Evolutionary conservation across 2,113 vertebrate genomes (phyloP), one percentile per base, ranked within the genome.

Genomic region (Argyrosomus japonicus): DNA sequence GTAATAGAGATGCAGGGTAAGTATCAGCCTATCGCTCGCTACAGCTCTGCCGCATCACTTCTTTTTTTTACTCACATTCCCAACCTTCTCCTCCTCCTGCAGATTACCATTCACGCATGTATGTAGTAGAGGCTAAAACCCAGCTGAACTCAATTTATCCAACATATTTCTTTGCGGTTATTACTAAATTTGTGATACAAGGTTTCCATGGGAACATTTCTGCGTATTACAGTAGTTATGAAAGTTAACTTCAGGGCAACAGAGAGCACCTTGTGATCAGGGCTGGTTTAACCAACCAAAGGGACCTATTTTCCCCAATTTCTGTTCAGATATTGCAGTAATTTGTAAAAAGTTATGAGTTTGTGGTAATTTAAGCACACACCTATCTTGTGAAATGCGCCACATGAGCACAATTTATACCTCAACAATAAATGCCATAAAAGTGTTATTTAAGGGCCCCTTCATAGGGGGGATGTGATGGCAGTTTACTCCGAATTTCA

Each of bases 1-100:
- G 60, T 88, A 87, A 86, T 92, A 95, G 95, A 95, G 89, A 92
- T 95, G 56, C 94, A 93, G 92, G 95, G 95, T 95, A 90, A 95
- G 95, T 95, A 94, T 91, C 45, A 43, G 69, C 75, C 76, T 83
- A 32, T 72, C 75, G 64, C 79, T 53, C 80, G 29, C 81, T 32
- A 5, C 57, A 64, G 45, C 75, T 65, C 19, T 70, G 13, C 70
- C 2, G 9, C 61, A 58, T 83, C 90, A 84, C 47, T 51, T 51
- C 18, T 23, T 78, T 50, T 27, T 40, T 15, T 23, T 12, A 19
- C 43, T 69, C 15, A 61, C 27, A 53, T 40, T 61, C 12, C 2
- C 53, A 71, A 21, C 65, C 23, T 74, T 77, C 21, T 17, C 65
- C 23, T 74, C 75, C 23, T 19, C 17, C 64, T 57, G 27, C 50